A percentile compares a stretch with the other conserved stretches of the same genome.
Evolutionary conservation across 2,888 invertebrate genomes (phyloP).

Genomic region (Chymomyza fuscimana): DNA sequence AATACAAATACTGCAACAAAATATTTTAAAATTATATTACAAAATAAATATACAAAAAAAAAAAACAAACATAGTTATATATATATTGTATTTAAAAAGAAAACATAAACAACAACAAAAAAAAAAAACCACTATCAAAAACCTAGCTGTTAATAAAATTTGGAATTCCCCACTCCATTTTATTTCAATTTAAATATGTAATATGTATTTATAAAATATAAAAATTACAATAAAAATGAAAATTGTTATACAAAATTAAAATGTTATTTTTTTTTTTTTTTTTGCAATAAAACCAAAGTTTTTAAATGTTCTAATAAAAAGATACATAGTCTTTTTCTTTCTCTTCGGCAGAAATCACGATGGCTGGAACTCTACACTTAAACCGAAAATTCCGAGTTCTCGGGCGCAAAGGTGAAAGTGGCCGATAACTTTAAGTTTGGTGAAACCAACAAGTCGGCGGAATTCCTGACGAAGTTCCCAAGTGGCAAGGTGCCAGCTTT

Average conservation of each 20-base stretch:
- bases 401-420: slow-evolving; percentile 91
- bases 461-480: slow-evolving; percentile 96
- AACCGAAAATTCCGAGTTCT: slow-evolving; percentile 98
- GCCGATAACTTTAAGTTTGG: slow-evolving; percentile 94
- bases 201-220: slow-evolving; percentile 31
- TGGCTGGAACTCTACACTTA: slow-evolving; percentile 96
- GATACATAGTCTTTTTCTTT: slow-evolving; percentile 66
- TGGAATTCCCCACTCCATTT: slow-evolving; percentile 36
- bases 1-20: slow-evolving; percentile 9
- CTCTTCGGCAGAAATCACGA: slow-evolving; percentile 83
- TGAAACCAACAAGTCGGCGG: slow-evolving; percentile 93
- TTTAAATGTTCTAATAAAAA: no score
- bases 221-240: slow-evolving; percentile 59
- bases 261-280: slow-evolving; percentile 9
- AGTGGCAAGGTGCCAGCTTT: slow-evolving; percentile 98
- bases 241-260: slow-evolving; percentile 64
- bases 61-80: background rate
- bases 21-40: slow-evolving; percentile 8
- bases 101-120: slow-evolving; percentile 11
- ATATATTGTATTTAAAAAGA: slow-evolving; percentile 33
- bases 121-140: slow-evolving; percentile 10
- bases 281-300: no score
- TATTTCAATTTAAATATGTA: slow-evolving; percentile 46
- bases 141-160: slow-evolving; percentile 44
- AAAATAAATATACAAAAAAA: slow-evolving; percentile 18